phyloP scores from a whole-genome alignment of 2,888 invertebrate genomes.

The Lasioglossum morio region DNA sequence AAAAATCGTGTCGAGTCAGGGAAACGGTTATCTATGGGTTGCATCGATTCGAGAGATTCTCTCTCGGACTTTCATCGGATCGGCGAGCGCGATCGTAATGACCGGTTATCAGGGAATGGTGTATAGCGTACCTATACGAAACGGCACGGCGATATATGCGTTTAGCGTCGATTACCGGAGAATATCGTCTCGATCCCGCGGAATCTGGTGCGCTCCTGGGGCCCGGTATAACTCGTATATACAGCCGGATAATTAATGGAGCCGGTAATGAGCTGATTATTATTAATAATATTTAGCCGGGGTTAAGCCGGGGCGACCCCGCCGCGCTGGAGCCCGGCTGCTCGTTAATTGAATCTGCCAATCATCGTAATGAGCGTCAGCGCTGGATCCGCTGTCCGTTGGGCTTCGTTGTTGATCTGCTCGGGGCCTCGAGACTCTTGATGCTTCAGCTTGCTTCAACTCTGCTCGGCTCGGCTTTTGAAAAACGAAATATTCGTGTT shows the following conservation, averaged over 20 bases:
- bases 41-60: background rate
- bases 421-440: conserved; percentile 48
- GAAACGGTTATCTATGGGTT: background rate
- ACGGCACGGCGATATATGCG: background rate
- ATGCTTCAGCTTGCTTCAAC: conserved; percentile 27
- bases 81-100: background rate
- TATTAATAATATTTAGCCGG: conserved; percentile 84
- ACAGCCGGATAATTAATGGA: conserved; percentile 82
- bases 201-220: conserved; percentile 74
- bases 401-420: conserved; percentile 67
- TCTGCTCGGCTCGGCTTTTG: conserved; percentile 45
- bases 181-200: conserved; percentile 48
- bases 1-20: background rate
- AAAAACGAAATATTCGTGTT: conserved; percentile 66
- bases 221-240: conserved; percentile 61
- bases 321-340: conserved; percentile 76
- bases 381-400: conserved; percentile 79
- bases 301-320: conserved; percentile 82
- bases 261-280: conserved; percentile 84
- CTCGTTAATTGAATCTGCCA: conserved; percentile 91
- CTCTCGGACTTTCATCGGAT: background rate
- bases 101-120: conserved; percentile 20
- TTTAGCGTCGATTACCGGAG: conserved; percentile 37
- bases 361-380: conserved; percentile 91
- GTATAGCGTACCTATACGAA: too few relatives aligned